Evolutionary conservation across 2,797 vertebrate genomes (phyloP), one percentile per base, ranked within the genome.

Genomic region (Leptodactylus fallax): DNA sequence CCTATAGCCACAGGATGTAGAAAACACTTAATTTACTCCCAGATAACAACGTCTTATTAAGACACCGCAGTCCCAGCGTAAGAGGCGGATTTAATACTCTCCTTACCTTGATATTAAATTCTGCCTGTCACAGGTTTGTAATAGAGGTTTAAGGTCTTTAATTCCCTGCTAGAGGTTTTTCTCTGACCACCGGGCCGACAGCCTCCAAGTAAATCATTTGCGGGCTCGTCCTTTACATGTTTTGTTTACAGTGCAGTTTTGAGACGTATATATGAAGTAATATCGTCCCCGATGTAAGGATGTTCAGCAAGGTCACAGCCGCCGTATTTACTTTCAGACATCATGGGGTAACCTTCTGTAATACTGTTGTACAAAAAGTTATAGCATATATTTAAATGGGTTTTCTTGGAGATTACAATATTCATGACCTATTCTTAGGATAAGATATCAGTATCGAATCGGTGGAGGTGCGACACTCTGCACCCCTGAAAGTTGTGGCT

Each of bases 211-310:
- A 69, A 84, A 84, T 84, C 82, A 84, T 10, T 47, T 5, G 65
- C 23, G 3, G 47, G n/a, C 51, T 69, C 17, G 82, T 84, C 82
- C 84, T 65, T 63, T 78, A 14, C 45, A 78, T 79, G 74, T 53
- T 85, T 78, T 85, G 74, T 78, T 77, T 84, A 84, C 82, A n/a
- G 65, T 84, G 82, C 67, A 60, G 51, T 72, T 84, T 58, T 84
- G 25, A 21, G 53, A 23, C 11, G 74, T 23, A 10, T 23, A 7
- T 51, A 47, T 53, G 47, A 77, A 53, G 74, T 51, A n/a, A 23
- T 14, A 51, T 16, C 12, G 74, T 77, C 74, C 74, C 74, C 2
- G 74, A 23, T 12, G 21, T 77, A 14, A 53, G 49, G 74, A 53
- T 51, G 74, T 47, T 77, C 47, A 13, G 21, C 74, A 77, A 77